Conservation (phyloP, 2,797 vertebrate genomes). For the Microctenopoma lineatum region DNA sequence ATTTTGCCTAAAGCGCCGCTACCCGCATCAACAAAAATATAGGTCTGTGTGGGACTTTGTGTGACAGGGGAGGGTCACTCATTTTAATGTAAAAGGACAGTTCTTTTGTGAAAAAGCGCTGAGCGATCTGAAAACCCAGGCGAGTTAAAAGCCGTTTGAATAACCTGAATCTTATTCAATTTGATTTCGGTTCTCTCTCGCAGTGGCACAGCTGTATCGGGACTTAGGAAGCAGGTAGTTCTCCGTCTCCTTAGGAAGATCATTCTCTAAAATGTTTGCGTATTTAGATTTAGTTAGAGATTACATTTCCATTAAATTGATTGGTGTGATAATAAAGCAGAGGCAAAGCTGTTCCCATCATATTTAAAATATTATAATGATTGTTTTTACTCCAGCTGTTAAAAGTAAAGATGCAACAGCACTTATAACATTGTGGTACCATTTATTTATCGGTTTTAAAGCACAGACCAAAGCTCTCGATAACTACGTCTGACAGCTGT, state of each 20-base stretch:
- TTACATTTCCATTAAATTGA: slow-evolving; percentile 6
- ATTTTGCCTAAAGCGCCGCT: slow-evolving; percentile 84
- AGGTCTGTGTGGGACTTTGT: slow-evolving; percentile 76
- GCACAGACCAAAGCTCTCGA: slow-evolving; percentile 3
- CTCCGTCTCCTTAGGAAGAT: slow-evolving; percentile 36
- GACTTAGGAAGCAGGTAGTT: slow-evolving; percentile 41
- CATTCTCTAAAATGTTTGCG: slow-evolving; percentile 35
- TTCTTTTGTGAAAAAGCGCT: slow-evolving; percentile 85
- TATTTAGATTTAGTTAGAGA: slow-evolving; percentile 19
- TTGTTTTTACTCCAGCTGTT: background rate
- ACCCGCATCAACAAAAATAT: slow-evolving; percentile 81
- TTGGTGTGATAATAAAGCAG: slow-evolving; percentile 10
- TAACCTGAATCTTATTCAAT: slow-evolving; percentile 74
- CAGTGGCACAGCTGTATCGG: slow-evolving; percentile 48
- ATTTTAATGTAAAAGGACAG: slow-evolving; percentile 87
- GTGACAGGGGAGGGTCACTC: slow-evolving; percentile 78
- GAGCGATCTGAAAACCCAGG: slow-evolving; percentile 73
- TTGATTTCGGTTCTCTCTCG: slow-evolving; percentile 60
- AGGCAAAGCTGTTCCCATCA: background rate
- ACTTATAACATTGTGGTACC: slow-evolving; percentile 2
- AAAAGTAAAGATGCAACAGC: background rate
- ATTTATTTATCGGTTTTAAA: slow-evolving; percentile 50
- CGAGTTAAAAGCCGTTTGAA: slow-evolving; percentile 64
- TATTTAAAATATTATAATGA: background rate
- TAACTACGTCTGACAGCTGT: slow-evolving; percentile 68